Evolutionary conservation across 2,888 invertebrate genomes (phyloP).

Genomic region (Altica lythri): DNA sequence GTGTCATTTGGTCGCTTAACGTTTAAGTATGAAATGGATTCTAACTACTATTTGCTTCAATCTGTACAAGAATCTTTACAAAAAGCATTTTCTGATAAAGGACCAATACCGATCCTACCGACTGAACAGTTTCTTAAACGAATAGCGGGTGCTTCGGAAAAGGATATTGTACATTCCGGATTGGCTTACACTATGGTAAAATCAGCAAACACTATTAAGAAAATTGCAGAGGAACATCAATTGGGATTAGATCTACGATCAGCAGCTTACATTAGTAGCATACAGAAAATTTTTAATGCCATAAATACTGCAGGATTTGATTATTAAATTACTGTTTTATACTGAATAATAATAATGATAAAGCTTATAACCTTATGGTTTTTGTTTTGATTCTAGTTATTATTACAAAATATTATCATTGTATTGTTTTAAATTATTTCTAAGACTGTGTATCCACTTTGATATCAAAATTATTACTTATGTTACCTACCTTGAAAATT

Average conservation of each 20-base stretch:
- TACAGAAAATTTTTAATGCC: conserved; percentile 94
- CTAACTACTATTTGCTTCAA: conserved; percentile 78
- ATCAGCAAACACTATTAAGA: conserved; percentile 89
- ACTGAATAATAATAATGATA: too few relatives aligned
- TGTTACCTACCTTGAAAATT: too few relatives aligned
- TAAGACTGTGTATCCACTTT: too few relatives aligned
- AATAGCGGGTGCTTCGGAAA: conserved; percentile 91
- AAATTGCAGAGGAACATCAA: conserved; percentile 87
- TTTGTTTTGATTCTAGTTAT: too few relatives aligned
- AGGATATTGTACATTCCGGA: conserved; percentile 97
- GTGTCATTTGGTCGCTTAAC: conserved; percentile 95
- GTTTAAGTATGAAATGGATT: conserved; percentile 92
- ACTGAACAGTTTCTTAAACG: conserved; percentile 85
- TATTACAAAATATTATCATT: too few relatives aligned
- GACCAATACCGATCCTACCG: conserved; percentile 83
- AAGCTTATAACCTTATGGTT: too few relatives aligned
- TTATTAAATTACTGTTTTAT: conserved; percentile 20
- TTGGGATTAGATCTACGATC: conserved; percentile 89
- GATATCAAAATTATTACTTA: too few relatives aligned
- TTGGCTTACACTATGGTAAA: conserved; percentile 97
- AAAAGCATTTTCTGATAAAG: conserved; percentile 81
- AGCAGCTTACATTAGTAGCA: conserved; percentile 94
- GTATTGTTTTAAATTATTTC: too few relatives aligned
- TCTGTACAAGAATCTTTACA: conserved; percentile 96
- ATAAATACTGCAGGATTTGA: conserved; percentile 83